These are phyloP conservation scores for Seladonia tumulorum DNA, from an alignment of 2,888 invertebrate species.

Conservation along the genomic window DNA sequence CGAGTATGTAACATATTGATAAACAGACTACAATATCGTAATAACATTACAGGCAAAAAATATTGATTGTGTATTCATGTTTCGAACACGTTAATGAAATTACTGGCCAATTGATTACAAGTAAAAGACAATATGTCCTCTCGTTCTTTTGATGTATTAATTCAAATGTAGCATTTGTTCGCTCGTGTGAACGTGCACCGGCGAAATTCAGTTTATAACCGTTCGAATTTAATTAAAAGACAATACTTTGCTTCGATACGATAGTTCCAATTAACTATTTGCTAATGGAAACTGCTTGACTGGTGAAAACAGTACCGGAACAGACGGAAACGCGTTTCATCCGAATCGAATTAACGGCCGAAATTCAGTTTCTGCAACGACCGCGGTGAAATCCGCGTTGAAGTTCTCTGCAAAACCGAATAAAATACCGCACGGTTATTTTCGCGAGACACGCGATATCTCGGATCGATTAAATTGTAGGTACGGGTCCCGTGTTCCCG, in stretches of 20 bases:
- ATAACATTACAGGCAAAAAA: too few relatives aligned
- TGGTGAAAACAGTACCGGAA: background rate
- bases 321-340: background rate
- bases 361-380: background rate
- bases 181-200: too few relatives aligned
- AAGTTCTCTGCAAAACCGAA: background rate
- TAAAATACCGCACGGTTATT: background rate
- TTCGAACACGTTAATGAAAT: too few relatives aligned
- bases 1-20: too few relatives aligned
- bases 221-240: background rate
- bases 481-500: constrained; percentile 7
- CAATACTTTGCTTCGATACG: background rate
- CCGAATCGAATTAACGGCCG: background rate
- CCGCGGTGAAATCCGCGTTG: background rate
- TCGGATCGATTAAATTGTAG: background rate
- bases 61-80: too few relatives aligned
- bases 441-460: background rate
- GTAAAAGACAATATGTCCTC: too few relatives aligned
- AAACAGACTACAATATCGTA: too few relatives aligned
- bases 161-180: background rate
- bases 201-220: background rate
- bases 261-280: background rate
- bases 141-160: background rate
- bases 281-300: background rate
- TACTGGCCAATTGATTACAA: too few relatives aligned